phyloP scores from a whole-genome alignment of 2,113 vertebrate species.

The Hyperoodon ampullatus region DNA sequence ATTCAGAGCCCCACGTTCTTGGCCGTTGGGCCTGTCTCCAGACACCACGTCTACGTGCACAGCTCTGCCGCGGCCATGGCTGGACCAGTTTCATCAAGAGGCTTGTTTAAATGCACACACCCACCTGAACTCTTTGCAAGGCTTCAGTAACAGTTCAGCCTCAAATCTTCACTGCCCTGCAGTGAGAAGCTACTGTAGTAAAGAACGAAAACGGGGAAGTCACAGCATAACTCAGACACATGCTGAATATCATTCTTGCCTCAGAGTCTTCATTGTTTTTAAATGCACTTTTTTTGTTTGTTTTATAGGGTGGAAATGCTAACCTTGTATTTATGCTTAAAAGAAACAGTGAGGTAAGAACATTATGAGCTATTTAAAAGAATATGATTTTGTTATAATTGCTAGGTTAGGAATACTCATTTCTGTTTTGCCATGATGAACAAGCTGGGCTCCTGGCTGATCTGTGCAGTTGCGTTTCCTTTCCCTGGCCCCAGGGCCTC shows the following conservation, averaged over 20 bases:
- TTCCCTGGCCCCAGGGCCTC: no score
- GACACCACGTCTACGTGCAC: rapidly evolving
- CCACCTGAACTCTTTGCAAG: neutral
- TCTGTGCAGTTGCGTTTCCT: no score
- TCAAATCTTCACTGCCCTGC: neutral
- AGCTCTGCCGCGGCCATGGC: rapidly evolving
- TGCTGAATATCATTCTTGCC: constrained; percentile 6
- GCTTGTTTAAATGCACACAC: neutral
- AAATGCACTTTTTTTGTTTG: constrained; percentile 61
- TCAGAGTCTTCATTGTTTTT: constrained; percentile 37
- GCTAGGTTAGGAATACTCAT: no score
- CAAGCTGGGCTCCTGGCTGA: no score
- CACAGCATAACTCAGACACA: constrained; percentile 40
- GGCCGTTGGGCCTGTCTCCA: rapidly evolving
- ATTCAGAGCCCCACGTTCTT: rapidly evolving
- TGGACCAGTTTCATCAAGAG: neutral
- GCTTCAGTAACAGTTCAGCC: neutral
- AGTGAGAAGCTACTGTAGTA: neutral
- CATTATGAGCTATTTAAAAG: no score
- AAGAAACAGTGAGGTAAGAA: no score
- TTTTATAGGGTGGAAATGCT: constrained; percentile 91
- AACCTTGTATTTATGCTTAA: constrained; percentile 85
- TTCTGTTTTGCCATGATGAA: no score
- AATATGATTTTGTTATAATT: no score
- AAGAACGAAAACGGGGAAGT: neutral